Percentiles rank a stretch among this genome's conserved stretches.
These are phyloP conservation scores for Hylaea fasciaria DNA, from an alignment of 2,888 invertebrate species.

Conservation along the genomic window DNA sequence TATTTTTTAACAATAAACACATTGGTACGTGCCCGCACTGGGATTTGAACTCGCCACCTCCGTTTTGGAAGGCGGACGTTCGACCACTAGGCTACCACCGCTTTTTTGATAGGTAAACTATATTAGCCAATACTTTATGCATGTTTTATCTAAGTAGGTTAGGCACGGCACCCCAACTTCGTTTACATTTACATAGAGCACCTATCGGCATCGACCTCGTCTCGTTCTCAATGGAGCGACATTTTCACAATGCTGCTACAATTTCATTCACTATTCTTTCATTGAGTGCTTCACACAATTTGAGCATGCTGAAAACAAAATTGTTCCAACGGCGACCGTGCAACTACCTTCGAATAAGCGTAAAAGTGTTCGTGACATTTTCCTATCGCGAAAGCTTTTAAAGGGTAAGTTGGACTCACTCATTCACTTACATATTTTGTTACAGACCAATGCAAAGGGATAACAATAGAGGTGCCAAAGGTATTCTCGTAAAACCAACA, in stretches of 20 bases:
- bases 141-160: constrained; percentile 1
- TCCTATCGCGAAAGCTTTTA: constrained; percentile 25
- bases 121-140: too few species aligned
- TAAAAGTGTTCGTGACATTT: constrained; percentile 40
- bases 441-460: constrained; percentile 81
- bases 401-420: constrained; percentile 34
- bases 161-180: constrained; percentile 1
- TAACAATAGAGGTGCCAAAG: constrained; percentile 92
- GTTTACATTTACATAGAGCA: constrained; percentile 10
- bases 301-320: constrained; percentile 20
- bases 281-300: constrained; percentile 7
- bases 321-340: constrained; percentile 27
- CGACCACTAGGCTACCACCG: too few species aligned
- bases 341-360: constrained; percentile 37
- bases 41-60: too few species aligned
- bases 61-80: too few species aligned
- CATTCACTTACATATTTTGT: constrained; percentile 50
- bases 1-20: too few species aligned
- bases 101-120: constrained; percentile 69
- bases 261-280: constrained; percentile 15
- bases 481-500: constrained; percentile 91
- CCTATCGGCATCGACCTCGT: constrained; percentile 11
- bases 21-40: too few species aligned
- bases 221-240: constrained; percentile 11
- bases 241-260: background rate